These are phyloP conservation scores for Peromyscus maniculatus DNA, from an alignment of 2,113 vertebrate species.

Conservation along the genomic window DNA sequence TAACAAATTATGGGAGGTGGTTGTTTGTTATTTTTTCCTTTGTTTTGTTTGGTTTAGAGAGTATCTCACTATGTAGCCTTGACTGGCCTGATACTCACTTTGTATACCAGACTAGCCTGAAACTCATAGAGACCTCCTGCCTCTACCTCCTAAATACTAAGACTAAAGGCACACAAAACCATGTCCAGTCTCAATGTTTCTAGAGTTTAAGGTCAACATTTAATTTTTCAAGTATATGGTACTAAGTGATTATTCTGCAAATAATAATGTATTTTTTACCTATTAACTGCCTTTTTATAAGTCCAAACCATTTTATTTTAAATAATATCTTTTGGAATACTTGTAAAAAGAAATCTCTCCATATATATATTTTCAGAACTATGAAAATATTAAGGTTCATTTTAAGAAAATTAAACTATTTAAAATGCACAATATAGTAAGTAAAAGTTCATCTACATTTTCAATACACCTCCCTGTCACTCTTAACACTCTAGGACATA, in stretches of 20 bases:
- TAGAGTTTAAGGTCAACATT: neutral
- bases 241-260: neutral
- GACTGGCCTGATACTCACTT: neutral
- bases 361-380: neutral
- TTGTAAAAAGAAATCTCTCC: neutral
- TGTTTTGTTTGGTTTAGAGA: neutral
- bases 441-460: neutral
- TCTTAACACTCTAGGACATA: neutral
- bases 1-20: neutral
- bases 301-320: conserved; percentile 26
- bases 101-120: neutral
- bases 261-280: conserved; percentile 21
- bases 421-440: conserved; percentile 37
- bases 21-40: neutral
- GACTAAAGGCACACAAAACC: neutral
- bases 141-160: neutral
- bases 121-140: neutral
- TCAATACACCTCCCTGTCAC: neutral
- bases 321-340: neutral
- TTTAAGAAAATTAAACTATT: conserved; percentile 58
- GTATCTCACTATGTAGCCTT: neutral
- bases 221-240: conserved; percentile 7
- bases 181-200: neutral
- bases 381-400: neutral
- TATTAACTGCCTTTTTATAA: neutral